phyloP scores from a whole-genome alignment of 1,140 invertebrate species.

The Eupeodes corollae region DNA sequence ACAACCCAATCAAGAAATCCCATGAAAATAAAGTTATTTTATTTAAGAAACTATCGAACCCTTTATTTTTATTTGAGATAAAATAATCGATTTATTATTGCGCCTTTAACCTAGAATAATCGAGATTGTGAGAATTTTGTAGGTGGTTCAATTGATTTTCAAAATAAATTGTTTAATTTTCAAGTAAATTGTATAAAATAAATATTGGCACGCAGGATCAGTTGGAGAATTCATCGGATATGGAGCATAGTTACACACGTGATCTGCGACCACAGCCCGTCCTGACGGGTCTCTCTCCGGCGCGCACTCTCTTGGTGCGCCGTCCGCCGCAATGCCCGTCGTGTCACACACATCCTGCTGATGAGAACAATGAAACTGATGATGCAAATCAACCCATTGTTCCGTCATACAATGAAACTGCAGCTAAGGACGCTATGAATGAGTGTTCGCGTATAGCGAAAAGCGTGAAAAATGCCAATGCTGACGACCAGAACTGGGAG shows the following conservation, averaged over 20 bases:
- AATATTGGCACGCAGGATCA: too few species aligned
- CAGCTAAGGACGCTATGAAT: constrained; percentile 54
- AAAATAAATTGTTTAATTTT: too few species aligned
- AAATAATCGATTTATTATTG: too few species aligned
- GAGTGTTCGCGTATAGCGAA: constrained; percentile 58
- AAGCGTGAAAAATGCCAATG: constrained; percentile 46
- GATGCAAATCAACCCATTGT: constrained; percentile 19
- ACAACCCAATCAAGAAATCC: too few species aligned
- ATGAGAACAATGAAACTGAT: constrained; percentile 16
- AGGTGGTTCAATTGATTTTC: too few species aligned
- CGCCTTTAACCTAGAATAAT: too few species aligned
- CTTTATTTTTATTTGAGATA: too few species aligned
- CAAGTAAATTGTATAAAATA: too few species aligned
- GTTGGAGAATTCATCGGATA: constrained; percentile 7
- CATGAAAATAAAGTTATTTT: too few species aligned
- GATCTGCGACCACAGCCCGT: constrained; percentile 11
- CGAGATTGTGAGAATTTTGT: too few species aligned
- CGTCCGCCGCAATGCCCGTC: constrained; percentile 32
- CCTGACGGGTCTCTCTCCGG: constrained; percentile 19
- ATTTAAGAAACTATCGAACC: too few species aligned
- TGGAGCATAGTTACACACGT: constrained; percentile 34
- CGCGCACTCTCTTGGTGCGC: constrained; percentile 25
- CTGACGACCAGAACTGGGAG: constrained; percentile 58
- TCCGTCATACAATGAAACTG: constrained; percentile 51
- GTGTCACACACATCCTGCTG: constrained; percentile 26